Percentiles rank a stretch among this genome's conserved stretches.
Evolutionary conservation across 2,888 invertebrate species (phyloP).

Genomic region (Oscheius sp.): DNA sequence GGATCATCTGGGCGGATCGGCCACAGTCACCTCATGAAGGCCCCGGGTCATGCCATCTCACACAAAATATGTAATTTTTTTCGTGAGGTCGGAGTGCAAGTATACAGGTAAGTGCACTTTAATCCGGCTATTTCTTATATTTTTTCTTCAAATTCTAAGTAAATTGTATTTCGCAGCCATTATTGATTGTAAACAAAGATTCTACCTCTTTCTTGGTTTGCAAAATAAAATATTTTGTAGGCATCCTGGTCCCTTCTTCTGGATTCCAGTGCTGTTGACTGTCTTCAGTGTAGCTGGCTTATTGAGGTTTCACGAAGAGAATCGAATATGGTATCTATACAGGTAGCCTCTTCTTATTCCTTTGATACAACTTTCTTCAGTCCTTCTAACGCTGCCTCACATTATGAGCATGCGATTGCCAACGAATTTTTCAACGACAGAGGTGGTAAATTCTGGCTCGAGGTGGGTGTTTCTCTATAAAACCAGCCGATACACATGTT

Average conservation of each 20-base stretch:
- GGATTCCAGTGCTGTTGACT: conserved; percentile 56
- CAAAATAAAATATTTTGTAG: conserved; percentile 39
- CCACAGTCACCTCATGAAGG: conserved; percentile 52
- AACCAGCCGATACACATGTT: not conserved
- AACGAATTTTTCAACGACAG: conserved; percentile 66
- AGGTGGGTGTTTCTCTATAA: conserved; percentile 43
- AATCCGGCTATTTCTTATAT: not conserved
- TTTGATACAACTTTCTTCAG: conserved; percentile 26
- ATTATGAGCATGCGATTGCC: conserved; percentile 63
- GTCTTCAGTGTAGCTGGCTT: conserved; percentile 52
- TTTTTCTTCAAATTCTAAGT: not conserved
- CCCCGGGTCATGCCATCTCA: conserved; percentile 62
- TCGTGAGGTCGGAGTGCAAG: conserved; percentile 52
- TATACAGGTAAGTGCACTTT: conserved; percentile 53
- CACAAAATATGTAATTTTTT: conserved; percentile 59
- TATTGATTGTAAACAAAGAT: not conserved
- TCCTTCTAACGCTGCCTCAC: conserved; percentile 59
- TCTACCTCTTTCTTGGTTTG: no score
- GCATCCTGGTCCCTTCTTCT: conserved; percentile 61
- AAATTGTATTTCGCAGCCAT: not conserved
- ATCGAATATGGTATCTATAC: conserved; percentile 64
- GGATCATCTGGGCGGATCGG: conserved; percentile 6
- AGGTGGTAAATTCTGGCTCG: conserved; percentile 67
- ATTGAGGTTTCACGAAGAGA: conserved; percentile 63
- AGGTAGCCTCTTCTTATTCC: conserved; percentile 34